Conservation (phyloP, 2,888 invertebrate genomes). For the Antheraea yamamai region DNA sequence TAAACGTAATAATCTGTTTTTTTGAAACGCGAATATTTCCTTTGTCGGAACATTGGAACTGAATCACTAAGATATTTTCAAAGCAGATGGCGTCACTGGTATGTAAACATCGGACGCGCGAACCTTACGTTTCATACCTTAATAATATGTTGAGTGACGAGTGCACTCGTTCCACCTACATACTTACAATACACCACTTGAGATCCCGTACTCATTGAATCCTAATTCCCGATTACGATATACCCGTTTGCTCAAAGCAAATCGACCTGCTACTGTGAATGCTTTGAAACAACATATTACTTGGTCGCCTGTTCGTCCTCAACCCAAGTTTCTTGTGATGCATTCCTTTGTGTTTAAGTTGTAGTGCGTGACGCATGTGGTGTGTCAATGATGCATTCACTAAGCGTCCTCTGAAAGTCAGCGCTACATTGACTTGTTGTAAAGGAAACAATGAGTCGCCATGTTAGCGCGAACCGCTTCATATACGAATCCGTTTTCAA, state of each 20-base stretch:
- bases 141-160: background rate
- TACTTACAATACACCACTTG: background rate
- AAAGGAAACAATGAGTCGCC: background rate
- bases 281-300: background rate
- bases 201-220: background rate
- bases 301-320: background rate
- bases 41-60: background rate
- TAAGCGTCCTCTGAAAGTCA: background rate
- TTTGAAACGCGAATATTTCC: background rate
- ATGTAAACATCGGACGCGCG: too few relatives aligned
- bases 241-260: background rate
- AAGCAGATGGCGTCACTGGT: slow-evolving; percentile 1
- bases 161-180: background rate
- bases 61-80: background rate
- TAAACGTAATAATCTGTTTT: background rate
- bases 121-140: background rate
- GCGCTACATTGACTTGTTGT: background rate
- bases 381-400: background rate
- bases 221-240: background rate
- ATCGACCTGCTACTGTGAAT: background rate
- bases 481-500: background rate
- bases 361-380: background rate
- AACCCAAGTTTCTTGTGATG: background rate
- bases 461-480: background rate
- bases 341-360: background rate